phyloP scores from a whole-genome alignment of 2,888 invertebrate genomes.

The Brenthis ino region DNA sequence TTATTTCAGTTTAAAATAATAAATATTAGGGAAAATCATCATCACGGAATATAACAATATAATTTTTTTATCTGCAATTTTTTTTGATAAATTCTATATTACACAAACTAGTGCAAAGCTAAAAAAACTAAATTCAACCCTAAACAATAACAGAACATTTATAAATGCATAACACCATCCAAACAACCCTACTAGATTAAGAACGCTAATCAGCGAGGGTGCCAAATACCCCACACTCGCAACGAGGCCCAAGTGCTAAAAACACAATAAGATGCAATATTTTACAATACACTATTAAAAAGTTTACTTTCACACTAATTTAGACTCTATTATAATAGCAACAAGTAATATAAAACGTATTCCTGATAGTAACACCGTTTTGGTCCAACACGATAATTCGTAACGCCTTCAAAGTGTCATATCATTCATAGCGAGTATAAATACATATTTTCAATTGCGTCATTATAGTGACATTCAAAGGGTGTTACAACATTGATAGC shows the following conservation, averaged over 20 bases:
- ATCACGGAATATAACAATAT: no score
- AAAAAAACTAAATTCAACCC: no score
- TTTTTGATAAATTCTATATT: no score
- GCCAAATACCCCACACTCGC: conserved; percentile 66
- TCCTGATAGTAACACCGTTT: conserved; percentile 29
- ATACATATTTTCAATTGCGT: conserved; percentile 76
- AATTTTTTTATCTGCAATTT: no score
- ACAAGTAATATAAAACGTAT: conserved; percentile 36
- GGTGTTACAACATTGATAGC: conserved; percentile 57
- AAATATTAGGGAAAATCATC: no score
- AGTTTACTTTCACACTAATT: conserved; percentile 30
- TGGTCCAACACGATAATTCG: conserved; percentile 62
- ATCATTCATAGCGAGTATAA: conserved; percentile 77
- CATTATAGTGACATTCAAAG: conserved; percentile 56
- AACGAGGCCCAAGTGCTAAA: conserved; percentile 76
- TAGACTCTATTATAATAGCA: conserved; percentile 39
- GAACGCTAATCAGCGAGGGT: conserved; percentile 79
- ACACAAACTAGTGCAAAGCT: no score
- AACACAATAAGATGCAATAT: conserved; percentile 78
- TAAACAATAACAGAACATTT: no score
- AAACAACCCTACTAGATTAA: conserved; percentile 73
- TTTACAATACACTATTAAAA: conserved; percentile 40
- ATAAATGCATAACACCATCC: conserved; percentile 52
- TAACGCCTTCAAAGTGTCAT: conserved; percentile 81
- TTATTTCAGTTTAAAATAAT: no score